phyloP scores from a whole-genome alignment of 2,113 vertebrate species.

The Notarius quadriscutis region DNA sequence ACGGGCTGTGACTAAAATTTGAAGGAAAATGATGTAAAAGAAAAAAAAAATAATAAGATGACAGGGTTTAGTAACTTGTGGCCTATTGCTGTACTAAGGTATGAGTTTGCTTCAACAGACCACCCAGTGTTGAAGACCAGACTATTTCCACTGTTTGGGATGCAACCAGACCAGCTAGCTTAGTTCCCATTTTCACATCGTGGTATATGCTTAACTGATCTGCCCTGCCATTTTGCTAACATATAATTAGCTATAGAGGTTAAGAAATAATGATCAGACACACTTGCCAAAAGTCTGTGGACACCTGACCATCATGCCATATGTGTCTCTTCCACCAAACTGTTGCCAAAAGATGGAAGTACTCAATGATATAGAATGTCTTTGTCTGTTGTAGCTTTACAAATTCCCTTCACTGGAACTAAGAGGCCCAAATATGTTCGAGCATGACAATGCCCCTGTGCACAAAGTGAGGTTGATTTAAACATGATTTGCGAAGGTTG shows the following conservation, averaged over 20 bases:
- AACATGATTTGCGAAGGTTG: too few relatives aligned
- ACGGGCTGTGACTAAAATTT: not conserved
- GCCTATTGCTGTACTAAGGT: not conserved
- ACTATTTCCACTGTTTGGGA: not conserved
- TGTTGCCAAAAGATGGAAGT: not conserved
- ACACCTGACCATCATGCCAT: not conserved
- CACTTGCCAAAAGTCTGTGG: not conserved
- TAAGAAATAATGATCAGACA: not conserved
- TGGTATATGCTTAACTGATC: not conserved
- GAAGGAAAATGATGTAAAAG: not conserved
- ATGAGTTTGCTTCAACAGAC: not conserved
- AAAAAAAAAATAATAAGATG: not conserved
- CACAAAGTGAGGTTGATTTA: not conserved
- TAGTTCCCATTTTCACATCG: not conserved
- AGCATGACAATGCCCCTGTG: not conserved
- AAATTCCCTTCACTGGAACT: not conserved
- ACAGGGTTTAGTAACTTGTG: not conserved
- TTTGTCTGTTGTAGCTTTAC: not conserved
- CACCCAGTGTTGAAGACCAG: not conserved
- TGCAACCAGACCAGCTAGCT: not conserved
- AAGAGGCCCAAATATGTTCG: not conserved
- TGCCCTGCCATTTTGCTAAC: not conserved
- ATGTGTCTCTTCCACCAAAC: not conserved
- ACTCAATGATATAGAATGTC: not conserved
- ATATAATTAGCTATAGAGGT: not conserved